Evolutionary conservation across 2,797 vertebrate species (phyloP).

Genomic region (Dendrocincla tyrannina): DNA sequence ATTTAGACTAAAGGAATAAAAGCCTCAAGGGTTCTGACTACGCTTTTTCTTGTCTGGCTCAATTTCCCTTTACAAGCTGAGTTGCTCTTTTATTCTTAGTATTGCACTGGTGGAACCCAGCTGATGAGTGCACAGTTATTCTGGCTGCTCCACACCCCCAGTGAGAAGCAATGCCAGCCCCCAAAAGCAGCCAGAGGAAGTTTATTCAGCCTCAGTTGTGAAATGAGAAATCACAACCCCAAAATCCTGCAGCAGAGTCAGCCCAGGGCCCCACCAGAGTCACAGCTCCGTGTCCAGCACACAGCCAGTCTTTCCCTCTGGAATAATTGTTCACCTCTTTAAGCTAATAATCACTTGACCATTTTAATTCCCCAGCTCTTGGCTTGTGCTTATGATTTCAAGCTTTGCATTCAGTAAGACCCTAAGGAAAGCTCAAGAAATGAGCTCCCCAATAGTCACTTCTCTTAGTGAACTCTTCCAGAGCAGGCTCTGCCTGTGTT

Average conservation of each 20-base stretch:
- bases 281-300: background rate
- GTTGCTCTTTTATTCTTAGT: background rate
- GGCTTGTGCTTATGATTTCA: constrained; percentile 35
- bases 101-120: background rate
- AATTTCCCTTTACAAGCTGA: background rate
- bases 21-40: background rate
- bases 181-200: background rate
- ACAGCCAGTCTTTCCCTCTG: background rate
- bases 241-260: background rate
- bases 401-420: constrained; percentile 19
- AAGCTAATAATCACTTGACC: constrained; percentile 41
- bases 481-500: background rate
- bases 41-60: background rate
- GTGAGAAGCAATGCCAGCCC: background rate
- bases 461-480: background rate
- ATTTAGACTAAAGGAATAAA: background rate
- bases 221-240: background rate
- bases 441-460: background rate
- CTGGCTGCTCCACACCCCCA: background rate
- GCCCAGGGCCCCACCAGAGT: fast-evolving
- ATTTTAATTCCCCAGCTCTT: constrained; percentile 36
- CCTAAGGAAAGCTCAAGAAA: constrained; percentile 23
- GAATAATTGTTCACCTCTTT: constrained; percentile 16
- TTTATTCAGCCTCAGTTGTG: background rate
- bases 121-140: background rate